Conservation (phyloP, 2,797 vertebrate species). For the Peromyscus attwateri region DNA sequence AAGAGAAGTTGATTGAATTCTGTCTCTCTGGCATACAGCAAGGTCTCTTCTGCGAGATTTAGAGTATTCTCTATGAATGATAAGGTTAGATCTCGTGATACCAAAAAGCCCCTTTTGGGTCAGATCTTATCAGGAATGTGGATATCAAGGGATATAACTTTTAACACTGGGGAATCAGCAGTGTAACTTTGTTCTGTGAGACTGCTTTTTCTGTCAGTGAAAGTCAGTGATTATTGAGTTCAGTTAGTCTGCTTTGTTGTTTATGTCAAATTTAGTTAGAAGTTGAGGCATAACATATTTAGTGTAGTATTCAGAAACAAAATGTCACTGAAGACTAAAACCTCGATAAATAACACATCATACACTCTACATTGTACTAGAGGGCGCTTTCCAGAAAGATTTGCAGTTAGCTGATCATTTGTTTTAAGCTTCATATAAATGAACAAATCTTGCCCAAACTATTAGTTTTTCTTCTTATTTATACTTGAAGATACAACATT, state of each 20-base stretch:
- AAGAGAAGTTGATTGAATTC: background rate
- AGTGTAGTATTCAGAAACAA: background rate
- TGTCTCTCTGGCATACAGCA: constrained; percentile 34
- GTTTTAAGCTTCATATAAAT: background rate
- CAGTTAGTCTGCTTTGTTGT: background rate
- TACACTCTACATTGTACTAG: background rate
- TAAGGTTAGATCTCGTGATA: constrained; percentile 49
- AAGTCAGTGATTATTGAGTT: background rate
- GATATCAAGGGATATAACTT: constrained; percentile 38
- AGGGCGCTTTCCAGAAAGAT: background rate
- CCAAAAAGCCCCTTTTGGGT: constrained; percentile 62
- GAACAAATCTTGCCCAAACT: constrained; percentile 8
- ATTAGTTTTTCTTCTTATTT: background rate
- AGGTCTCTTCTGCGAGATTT: constrained; percentile 60
- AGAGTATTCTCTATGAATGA: constrained; percentile 66
- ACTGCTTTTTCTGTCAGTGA: background rate
- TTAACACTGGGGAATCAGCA: constrained; percentile 51
- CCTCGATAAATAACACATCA: background rate
- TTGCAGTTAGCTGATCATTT: background rate
- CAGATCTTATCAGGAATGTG: constrained; percentile 57
- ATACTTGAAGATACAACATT: background rate
- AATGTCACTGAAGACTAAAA: background rate
- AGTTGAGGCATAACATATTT: background rate
- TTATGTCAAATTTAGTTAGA: background rate
- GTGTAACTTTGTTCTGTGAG: background rate